These are phyloP conservation scores for Proteles cristata DNA, from an alignment of 2,113 vertebrate genomes.

Conservation along the genomic window DNA sequence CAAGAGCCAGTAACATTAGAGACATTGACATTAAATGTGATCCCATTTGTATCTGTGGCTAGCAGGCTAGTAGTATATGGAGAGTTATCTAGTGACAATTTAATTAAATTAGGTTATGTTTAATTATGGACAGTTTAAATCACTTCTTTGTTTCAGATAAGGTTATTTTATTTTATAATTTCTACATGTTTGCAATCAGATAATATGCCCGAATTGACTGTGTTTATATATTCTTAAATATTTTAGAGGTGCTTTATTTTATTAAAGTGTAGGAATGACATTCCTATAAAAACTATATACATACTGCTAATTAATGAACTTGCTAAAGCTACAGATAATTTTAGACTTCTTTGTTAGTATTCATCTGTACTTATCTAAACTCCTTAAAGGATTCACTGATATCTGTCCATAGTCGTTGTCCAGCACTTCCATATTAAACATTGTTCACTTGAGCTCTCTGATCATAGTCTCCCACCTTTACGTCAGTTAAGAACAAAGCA, in stretches of 20 bases:
- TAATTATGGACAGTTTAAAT: not conserved
- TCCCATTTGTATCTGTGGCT: not conserved
- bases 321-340: not conserved
- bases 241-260: not conserved
- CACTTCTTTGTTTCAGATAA: not conserved
- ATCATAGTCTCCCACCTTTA: not conserved
- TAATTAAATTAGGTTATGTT: constrained; percentile 23
- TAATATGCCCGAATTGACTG: not conserved
- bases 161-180: constrained; percentile 21
- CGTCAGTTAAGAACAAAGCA: not conserved
- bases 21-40: not conserved
- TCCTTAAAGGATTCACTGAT: not conserved
- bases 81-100: not conserved
- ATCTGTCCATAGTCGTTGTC: not conserved
- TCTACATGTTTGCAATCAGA: not conserved
- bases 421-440: not conserved
- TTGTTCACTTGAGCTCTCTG: not conserved
- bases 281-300: not conserved
- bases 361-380: not conserved
- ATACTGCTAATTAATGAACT: not conserved
- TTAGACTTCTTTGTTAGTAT: not conserved
- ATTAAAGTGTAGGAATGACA: not conserved
- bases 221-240: not conserved
- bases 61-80: not conserved
- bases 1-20: not conserved